These are phyloP conservation scores for Dreissena rostriformis DNA, from an alignment of 1,140 invertebrate genomes.

Conservation along the genomic window DNA sequence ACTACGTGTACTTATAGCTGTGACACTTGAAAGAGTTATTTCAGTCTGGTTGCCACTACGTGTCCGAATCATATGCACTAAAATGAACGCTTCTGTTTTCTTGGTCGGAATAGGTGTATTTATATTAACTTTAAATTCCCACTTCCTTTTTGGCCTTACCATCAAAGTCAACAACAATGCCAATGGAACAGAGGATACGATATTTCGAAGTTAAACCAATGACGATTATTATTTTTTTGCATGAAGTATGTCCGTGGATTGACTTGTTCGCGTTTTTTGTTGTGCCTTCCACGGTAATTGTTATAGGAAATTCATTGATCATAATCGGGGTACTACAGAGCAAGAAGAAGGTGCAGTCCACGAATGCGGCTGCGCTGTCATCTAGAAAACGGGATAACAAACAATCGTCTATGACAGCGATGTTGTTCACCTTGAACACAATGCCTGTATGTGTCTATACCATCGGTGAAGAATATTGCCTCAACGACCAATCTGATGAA, in stretches of 20 bases:
- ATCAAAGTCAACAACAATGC: background rate
- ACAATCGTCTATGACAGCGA: conserved; percentile 61
- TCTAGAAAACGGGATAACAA: background rate
- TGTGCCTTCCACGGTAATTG: conserved; percentile 29
- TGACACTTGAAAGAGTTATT: too few species aligned
- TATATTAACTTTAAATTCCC: conserved; percentile 58
- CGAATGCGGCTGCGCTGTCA: background rate
- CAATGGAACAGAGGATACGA: background rate
- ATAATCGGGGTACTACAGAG: conserved; percentile 23
- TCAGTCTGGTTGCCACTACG: conserved; percentile 66
- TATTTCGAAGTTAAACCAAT: background rate
- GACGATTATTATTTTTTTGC: conserved; percentile 31
- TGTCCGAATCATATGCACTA: conserved; percentile 55
- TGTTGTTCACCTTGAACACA: conserved; percentile 61
- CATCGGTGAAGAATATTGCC: conserved; percentile 53
- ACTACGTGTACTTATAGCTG: too few species aligned
- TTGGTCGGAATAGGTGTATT: conserved; percentile 42
- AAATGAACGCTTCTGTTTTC: conserved; percentile 20
- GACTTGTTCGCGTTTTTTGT: conserved; percentile 47
- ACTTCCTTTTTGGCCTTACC: conserved; percentile 59
- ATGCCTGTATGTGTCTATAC: conserved; percentile 62
- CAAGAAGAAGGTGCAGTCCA: background rate
- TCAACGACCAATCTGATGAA: background rate
- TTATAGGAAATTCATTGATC: conserved; percentile 31
- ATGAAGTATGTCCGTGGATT: conserved; percentile 41